Evolutionary conservation across 2,113 vertebrate species (phyloP), one percentile per base, ranked within the genome.

Genomic region (Crotophaga sulcirostris): DNA sequence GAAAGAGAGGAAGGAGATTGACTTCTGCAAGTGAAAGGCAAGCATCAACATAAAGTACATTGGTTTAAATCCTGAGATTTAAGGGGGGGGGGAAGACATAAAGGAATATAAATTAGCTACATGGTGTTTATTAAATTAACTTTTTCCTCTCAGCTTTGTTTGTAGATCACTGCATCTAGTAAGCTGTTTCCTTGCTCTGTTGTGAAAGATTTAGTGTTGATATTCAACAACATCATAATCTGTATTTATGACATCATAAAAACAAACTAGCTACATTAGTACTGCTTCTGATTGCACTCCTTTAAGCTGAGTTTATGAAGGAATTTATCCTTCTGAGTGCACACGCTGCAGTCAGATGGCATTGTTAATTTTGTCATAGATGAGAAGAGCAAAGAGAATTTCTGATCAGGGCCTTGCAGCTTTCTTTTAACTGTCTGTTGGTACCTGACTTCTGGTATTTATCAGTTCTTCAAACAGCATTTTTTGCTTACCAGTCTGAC

Each of bases 211-310:
- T 73, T 16, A 3, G 17, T 84, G 64, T 51, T 73, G 77, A 88
- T 90, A 89, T 80, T 85, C 38, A 45, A 79, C 59, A 73, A 11
- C 31, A 25, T 87, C 95, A 92, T 60, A 70, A 75, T 84, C 80
- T 82, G 16, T 96, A 90, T 86, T 97, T 97, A 94, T 87, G 81
- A 80, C 47, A 85, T 90, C 90, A 33, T 95, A 94, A 97, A 96
- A 55, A 76, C 83, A 90, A 95, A 89, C 69, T 95, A 87, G 69
- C 90, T 90, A 31, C 55, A 64, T 94, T 95, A 92, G 24, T 77
- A 47, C 21, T 72, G 56, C 69, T 88, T 59, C 82, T 88, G 56
- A 90, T 64, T 67, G 34, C 74, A 75, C 68, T 69, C 84, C 56
- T 84, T 93, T 84, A 93, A 92, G 24, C 26, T 83, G 59, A 64